Evolutionary conservation across 2,888 invertebrate species (phyloP), one percentile per base, ranked within the genome.

Genomic region (Dasysyrphus tricinctus): DNA sequence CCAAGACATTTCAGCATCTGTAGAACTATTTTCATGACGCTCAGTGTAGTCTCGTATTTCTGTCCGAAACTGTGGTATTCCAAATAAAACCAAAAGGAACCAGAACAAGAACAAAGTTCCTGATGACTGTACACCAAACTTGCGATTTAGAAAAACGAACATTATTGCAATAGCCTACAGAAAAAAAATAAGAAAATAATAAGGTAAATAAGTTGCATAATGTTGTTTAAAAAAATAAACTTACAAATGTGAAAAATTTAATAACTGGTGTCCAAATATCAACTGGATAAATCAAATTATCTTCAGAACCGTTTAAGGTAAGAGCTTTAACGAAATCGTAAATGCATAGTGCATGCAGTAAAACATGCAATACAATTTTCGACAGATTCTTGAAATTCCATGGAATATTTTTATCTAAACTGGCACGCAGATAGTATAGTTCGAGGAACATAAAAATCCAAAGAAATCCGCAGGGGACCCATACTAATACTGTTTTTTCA

Each of bases 71-170:
- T 96, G 96, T 1, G 97, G 94, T 79, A 96, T 93, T 2, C 97
- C 97, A 57, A 95, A 95, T 34, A 98, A 34, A 0, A 94, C 93
- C 75, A 97, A 92, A 0, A 98, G 90, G 32, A 98, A 93, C 98
- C 98, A 99, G 93, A 98, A 98, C 88, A 98, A 93, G 93, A 98
- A 98, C 79, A 98, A 93, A 70, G 97, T 94, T 7, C 98, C 99
- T 5, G 99, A 98, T n/a, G 98, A 96, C 90, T 97, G 94, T 90
- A 97, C 94, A 29, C 99, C 99, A 93, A 95, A 95, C 91, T 95
- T 96, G 89, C 96, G 95, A 92, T 98, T 98, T 91, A 96, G 95
- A 89, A 95, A 94, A 85, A 97, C 93, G 84, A 98, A 93, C 7
- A 95, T 93, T 44, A 94, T 94, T 86, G 96, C 94, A 89, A 97